These are phyloP conservation scores for Deroptyus accipitrinus DNA, from an alignment of 2,113 vertebrate species.

Conservation along the genomic window DNA sequence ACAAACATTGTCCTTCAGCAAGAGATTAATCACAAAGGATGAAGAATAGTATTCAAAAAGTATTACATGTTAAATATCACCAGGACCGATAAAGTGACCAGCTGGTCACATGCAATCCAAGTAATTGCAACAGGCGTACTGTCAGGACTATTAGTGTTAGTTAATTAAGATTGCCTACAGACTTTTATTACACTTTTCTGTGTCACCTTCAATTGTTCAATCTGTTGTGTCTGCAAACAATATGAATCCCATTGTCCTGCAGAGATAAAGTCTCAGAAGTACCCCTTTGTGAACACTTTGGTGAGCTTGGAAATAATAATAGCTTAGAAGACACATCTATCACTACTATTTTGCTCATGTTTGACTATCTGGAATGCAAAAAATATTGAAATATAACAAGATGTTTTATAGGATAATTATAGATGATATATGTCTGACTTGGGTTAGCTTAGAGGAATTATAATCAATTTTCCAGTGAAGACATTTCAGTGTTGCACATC, in stretches of 20 bases:
- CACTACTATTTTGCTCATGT: background rate
- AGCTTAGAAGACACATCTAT: background rate
- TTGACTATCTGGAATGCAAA: background rate
- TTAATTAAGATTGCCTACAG: background rate
- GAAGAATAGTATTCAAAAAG: background rate
- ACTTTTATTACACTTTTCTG: background rate
- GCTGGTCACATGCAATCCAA: background rate
- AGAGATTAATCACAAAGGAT: background rate
- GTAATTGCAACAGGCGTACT: background rate
- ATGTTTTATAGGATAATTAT: background rate
- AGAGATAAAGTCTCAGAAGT: background rate
- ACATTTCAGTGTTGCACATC: background rate
- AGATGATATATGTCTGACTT: background rate
- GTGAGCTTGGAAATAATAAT: background rate
- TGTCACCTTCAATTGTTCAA: background rate
- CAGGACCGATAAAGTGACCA: background rate
- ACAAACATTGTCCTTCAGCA: background rate
- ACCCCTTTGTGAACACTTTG: background rate
- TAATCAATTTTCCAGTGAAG: background rate
- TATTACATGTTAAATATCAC: background rate
- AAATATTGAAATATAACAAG: background rate
- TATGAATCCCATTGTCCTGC: background rate
- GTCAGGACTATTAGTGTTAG: background rate
- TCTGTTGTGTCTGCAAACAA: background rate
- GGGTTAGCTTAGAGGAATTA: background rate